Conservation (phyloP, 2,888 invertebrate species). For the Xiphydria camelus region DNA sequence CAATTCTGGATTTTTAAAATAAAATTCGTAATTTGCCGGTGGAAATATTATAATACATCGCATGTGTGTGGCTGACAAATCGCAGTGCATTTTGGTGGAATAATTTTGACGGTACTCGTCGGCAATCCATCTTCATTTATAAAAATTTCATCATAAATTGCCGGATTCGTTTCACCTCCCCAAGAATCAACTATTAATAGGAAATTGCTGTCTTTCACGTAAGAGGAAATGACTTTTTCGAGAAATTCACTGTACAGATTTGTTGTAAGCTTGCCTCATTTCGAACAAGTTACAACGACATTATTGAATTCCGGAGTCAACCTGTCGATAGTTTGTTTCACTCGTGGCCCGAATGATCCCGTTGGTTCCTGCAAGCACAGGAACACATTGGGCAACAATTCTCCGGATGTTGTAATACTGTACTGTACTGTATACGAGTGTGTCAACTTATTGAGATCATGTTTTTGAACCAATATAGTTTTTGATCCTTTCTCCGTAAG, state of each 20-base stretch:
- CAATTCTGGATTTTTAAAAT: too few species aligned
- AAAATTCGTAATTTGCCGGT: too few species aligned
- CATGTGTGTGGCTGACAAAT: neutral
- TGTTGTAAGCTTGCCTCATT: slow-evolving; percentile 17
- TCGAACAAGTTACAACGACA: slow-evolving; percentile 16
- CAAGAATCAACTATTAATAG: slow-evolving; percentile 5
- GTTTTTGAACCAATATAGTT: too few species aligned
- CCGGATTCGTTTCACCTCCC: slow-evolving; percentile 4
- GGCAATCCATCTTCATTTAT: neutral
- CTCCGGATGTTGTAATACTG: slow-evolving; percentile 12
- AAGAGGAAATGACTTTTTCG: slow-evolving; percentile 1
- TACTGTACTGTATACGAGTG: slow-evolving; percentile 11
- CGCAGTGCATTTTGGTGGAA: neutral
- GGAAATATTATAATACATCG: too few species aligned
- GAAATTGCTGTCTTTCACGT: slow-evolving; percentile 4
- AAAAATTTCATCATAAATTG: slow-evolving; percentile 3
- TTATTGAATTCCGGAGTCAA: slow-evolving; percentile 11
- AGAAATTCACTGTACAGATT: slow-evolving; percentile 1
- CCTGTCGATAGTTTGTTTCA: slow-evolving; percentile 6
- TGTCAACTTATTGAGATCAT: too few species aligned
- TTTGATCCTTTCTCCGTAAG: too few species aligned
- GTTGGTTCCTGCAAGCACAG: slow-evolving; percentile 14
- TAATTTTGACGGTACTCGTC: neutral
- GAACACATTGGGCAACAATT: slow-evolving; percentile 13
- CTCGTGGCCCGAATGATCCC: slow-evolving; percentile 11